These are phyloP conservation scores for Callospermophilus lateralis DNA, from an alignment of 2,113 vertebrate species.

Conservation along the genomic window DNA sequence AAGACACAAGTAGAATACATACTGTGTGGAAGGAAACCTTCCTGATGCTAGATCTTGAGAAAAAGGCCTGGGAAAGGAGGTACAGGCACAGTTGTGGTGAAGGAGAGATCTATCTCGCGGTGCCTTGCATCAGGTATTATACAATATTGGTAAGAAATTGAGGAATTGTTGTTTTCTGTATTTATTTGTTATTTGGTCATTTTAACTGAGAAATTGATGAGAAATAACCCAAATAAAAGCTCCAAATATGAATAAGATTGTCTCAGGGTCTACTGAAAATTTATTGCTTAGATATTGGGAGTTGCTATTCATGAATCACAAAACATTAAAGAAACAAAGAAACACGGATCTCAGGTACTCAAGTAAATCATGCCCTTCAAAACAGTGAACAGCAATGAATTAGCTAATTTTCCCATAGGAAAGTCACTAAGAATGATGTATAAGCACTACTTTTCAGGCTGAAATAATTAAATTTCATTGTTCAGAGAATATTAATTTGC, in stretches of 20 bases:
- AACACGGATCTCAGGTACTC: neutral
- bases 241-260: neutral
- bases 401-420: neutral
- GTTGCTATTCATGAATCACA: neutral
- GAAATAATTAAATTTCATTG: slow-evolving; percentile 1
- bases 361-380: neutral
- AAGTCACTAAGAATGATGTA: neutral
- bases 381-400: neutral
- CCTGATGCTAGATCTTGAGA: neutral
- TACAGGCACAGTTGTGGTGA: neutral
- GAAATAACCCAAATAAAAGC: neutral
- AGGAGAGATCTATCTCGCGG: neutral
- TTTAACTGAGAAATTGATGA: neutral
- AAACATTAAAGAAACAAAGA: neutral
- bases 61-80: neutral
- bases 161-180: neutral
- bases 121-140: neutral
- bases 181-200: neutral
- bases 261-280: neutral
- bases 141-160: neutral
- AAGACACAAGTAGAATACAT: neutral
- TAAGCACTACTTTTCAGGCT: neutral
- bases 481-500: slow-evolving; percentile 11
- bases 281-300: neutral
- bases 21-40: neutral